phyloP scores from a whole-genome alignment of 1,140 invertebrate genomes.

The Orchestia grillus region DNA sequence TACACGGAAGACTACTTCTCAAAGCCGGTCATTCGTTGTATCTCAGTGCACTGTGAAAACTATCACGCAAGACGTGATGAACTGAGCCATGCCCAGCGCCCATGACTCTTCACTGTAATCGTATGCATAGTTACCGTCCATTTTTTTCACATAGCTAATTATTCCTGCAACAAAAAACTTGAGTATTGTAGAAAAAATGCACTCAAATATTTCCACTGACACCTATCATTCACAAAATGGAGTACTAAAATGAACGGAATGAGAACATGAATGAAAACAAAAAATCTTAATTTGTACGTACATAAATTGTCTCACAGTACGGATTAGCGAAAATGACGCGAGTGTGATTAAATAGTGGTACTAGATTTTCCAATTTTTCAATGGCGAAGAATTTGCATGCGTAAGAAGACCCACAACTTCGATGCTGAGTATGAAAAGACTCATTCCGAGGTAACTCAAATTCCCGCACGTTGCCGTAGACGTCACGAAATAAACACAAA shows the following conservation, averaged over 20 bases:
- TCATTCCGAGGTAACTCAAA: background rate
- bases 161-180: background rate
- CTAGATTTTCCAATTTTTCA: background rate
- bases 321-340: background rate
- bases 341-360: background rate
- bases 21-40: background rate
- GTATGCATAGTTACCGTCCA: background rate
- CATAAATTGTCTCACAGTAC: background rate
- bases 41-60: background rate
- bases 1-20: background rate
- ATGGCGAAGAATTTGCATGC: background rate
- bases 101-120: background rate
- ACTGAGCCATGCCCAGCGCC: constrained; percentile 20
- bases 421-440: background rate
- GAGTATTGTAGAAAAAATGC: background rate
- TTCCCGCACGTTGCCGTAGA: background rate
- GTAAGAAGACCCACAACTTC: background rate
- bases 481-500: background rate
- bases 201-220: background rate
- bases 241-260: background rate
- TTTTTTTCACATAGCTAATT: background rate
- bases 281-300: background rate
- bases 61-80: background rate
- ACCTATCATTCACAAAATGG: background rate
- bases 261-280: background rate